Evolutionary conservation across 2,797 vertebrate genomes (phyloP), one percentile per base, ranked within the genome.

Genomic region (Synanceia verrucosa): DNA sequence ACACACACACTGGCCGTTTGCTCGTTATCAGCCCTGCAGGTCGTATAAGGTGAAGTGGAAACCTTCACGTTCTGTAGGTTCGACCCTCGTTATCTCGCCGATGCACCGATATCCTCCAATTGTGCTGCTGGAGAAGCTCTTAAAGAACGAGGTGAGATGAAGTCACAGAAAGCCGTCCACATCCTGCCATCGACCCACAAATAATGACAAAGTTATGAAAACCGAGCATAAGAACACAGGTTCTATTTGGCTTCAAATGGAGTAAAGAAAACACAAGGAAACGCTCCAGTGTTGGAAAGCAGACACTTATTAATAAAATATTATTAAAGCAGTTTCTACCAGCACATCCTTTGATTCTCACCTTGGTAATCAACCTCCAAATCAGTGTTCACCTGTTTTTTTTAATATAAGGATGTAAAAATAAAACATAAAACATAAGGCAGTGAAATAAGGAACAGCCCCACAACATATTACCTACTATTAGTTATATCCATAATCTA

Each of bases 81-180:
- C 1, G 21, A 58, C 5, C 16, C 12, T 48, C 9, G 53, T 79
- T 73, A 65, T 74, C 62, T 51, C 10, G 2, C 57, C 16, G 2
- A 67, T 66, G 60, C 73, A 65, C 66, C 4, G 50, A 79, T 56
- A 67, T 77, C 77, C 77, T 83, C 57, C 47, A 1, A 60, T 68
- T 83, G 81, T 80, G 62, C 76, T 21, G 72, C 44, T 2, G 48
- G 10, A 55, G 63, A 34, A 39, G 50, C 29, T 19, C 43, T 28
- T 2, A 4, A 56, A 18, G 23, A 65, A 61, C 26, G 37, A 51
- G 28, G 52, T 5, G 43, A 26, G 26, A 31, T 33, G 34, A 43
- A 10, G 50, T 39, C 65, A 57, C n/a, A 65, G 9, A 44, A 14
- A 23, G 16, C 18, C 47, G 1, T 37, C 23, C 6, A 39, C 37